These are phyloP conservation scores for Euleptes europaea DNA, from an alignment of 2,113 vertebrate genomes.

Conservation along the genomic window DNA sequence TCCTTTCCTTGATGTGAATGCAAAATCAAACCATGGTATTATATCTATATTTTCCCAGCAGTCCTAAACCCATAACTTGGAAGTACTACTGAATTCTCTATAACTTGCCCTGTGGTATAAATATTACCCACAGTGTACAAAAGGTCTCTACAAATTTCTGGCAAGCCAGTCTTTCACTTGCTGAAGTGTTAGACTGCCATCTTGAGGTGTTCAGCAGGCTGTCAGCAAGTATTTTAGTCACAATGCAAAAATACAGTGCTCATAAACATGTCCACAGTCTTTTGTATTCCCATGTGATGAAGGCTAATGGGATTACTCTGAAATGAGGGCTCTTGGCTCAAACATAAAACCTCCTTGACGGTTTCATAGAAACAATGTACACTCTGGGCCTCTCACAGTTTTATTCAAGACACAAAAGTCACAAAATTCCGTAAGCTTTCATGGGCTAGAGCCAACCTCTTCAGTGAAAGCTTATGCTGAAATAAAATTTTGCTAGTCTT, in stretches of 20 bases:
- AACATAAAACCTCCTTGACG: not conserved
- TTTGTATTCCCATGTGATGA: not conserved
- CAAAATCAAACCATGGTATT: not conserved
- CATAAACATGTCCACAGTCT: not conserved
- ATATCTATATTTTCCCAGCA: not conserved
- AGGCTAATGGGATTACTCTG: not conserved
- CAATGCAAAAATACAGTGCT: not conserved
- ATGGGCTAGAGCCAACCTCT: too few species aligned
- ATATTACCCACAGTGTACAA: not conserved
- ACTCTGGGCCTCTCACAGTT: not conserved
- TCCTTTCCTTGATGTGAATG: not conserved
- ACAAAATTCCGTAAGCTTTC: too few species aligned
- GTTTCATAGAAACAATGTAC: not conserved
- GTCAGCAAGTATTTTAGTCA: not conserved
- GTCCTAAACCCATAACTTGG: not conserved
- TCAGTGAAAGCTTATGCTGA: too few species aligned
- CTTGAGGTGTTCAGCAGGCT: not conserved
- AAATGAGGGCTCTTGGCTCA: not conserved
- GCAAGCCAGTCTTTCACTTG: not conserved
- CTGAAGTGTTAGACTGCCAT: constrained; percentile 27
- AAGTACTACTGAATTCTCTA: not conserved
- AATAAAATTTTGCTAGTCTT: not conserved
- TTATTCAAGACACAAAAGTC: not conserved
- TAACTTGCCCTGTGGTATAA: not conserved
- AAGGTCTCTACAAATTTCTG: not conserved